A percentile compares a stretch with the other conserved stretches of the same genome.
These are phyloP conservation scores for Coleophora flavipennella DNA, from an alignment of 2,888 invertebrate species.

Conservation along the genomic window DNA sequence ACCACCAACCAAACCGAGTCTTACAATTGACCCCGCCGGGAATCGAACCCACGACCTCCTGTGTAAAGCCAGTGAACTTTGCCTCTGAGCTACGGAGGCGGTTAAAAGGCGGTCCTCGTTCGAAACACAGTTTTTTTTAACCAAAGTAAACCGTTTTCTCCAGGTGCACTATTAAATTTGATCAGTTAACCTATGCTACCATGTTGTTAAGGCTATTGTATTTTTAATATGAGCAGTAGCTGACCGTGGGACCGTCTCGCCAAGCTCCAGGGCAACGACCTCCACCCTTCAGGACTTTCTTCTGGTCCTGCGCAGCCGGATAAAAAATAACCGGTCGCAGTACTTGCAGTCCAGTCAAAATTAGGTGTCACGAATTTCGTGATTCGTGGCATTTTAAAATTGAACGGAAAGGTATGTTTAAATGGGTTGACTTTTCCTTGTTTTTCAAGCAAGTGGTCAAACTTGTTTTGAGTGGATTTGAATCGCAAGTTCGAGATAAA, in stretches of 20 bases:
- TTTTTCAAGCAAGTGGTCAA: not conserved
- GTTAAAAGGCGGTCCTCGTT: no score
- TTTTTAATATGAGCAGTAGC: conserved; percentile 5
- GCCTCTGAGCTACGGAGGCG: no score
- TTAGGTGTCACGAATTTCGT: no score
- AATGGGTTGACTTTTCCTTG: no score
- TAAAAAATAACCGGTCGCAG: conserved; percentile 4
- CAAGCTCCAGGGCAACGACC: conserved; percentile 3
- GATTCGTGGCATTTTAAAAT: no score
- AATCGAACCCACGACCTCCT: no score
- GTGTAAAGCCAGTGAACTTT: no score
- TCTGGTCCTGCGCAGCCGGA: conserved; percentile 10
- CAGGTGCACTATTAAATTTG: no score
- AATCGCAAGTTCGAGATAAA: not conserved
- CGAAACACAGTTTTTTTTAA: no score
- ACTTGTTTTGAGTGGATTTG: not conserved
- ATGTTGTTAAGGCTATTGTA: not conserved
- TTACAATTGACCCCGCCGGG: no score
- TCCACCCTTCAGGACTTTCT: conserved; percentile 10
- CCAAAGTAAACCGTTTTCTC: not conserved
- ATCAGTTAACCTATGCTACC: not conserved
- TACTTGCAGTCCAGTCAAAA: not conserved
- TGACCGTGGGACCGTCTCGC: conserved; percentile 8
- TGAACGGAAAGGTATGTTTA: not conserved
- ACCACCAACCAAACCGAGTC: no score